phyloP scores from a whole-genome alignment of 92 coral and sea anemone species.

The Pocillopora grandis region DNA sequence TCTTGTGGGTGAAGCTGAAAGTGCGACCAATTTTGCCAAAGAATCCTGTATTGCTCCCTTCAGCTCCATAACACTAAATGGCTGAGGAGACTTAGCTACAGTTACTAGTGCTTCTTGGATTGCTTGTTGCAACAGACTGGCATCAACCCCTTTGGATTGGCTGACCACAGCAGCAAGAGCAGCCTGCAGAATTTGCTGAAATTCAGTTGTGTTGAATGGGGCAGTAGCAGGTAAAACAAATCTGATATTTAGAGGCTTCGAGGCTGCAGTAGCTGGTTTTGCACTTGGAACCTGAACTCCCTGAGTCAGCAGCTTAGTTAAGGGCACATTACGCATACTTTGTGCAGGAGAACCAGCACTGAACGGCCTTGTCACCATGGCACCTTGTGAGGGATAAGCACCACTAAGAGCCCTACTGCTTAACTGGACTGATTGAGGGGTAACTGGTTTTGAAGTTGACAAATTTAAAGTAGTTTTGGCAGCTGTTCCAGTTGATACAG shows the following conservation, averaged over 20 bases:
- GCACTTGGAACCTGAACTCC: background rate
- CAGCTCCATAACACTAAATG: slow-evolving; percentile 17
- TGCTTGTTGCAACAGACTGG: slow-evolving; percentile 30
- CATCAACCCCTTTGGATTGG: slow-evolving; percentile 15
- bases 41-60: slow-evolving; percentile 26
- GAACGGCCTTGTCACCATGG: background rate
- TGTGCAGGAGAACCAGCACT: no score
- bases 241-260: slow-evolving; percentile 25
- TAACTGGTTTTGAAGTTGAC: background rate
- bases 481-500: background rate
- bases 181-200: slow-evolving; percentile 38
- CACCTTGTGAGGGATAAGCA: background rate
- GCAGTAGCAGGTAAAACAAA: slow-evolving; percentile 38
- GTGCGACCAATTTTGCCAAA: background rate
- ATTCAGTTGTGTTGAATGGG: slow-evolving; percentile 29
- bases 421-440: background rate
- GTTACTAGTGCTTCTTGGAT: slow-evolving; percentile 23
- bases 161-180: slow-evolving; percentile 19
- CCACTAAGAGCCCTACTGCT: background rate
- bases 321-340: no score
- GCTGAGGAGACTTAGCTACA: slow-evolving; percentile 23
- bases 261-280: background rate
- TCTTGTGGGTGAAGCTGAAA: background rate
- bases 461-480: background rate
- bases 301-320: no score